Evolutionary conservation across 2,113 vertebrate genomes (phyloP).

Genomic region (Pithys albifrons): DNA sequence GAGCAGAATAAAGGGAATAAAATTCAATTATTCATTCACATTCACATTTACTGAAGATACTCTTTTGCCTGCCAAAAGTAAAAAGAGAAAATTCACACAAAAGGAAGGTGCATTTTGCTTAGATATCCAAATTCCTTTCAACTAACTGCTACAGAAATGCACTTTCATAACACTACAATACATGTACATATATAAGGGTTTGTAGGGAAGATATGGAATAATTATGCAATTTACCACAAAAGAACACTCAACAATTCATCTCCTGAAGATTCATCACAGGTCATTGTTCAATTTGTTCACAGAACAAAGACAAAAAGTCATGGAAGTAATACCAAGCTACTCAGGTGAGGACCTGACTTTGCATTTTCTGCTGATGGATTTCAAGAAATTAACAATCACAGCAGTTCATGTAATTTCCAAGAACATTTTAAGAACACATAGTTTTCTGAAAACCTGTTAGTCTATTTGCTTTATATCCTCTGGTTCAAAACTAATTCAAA

Average conservation of each 20-base stretch:
- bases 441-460: neutral
- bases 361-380: neutral
- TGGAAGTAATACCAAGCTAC: neutral
- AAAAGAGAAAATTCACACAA: conserved; percentile 33
- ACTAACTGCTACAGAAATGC: neutral
- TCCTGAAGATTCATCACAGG: neutral
- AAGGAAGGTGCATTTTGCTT: neutral
- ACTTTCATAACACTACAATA: neutral
- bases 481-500: neutral
- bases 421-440: neutral
- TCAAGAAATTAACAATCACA: neutral
- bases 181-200: neutral
- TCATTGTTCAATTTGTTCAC: neutral
- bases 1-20: conserved; percentile 29
- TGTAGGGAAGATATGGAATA: neutral
- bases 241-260: neutral
- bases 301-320: neutral
- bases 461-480: neutral
- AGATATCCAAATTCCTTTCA: neutral
- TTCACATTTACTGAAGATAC: neutral
- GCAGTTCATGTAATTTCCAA: neutral
- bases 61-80: neutral
- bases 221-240: neutral
- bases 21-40: conserved; percentile 29
- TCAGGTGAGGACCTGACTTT: neutral